phyloP scores from a whole-genome alignment of 1,140 invertebrate species.

The Drosophila melanica region DNA sequence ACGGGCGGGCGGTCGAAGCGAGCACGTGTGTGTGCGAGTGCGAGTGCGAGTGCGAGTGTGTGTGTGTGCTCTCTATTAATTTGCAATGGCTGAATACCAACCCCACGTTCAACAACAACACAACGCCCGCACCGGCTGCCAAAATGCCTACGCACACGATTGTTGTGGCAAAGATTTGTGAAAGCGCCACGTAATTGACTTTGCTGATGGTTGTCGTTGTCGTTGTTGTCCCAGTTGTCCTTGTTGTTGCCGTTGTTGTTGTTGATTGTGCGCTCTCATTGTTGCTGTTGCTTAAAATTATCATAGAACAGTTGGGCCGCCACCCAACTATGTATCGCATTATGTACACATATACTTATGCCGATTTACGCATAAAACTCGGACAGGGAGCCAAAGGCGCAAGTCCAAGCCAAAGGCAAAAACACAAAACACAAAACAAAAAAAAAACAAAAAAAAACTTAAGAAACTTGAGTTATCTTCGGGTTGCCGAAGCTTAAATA shows the following conservation, averaged over 20 bases:
- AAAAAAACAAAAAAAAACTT: not conserved
- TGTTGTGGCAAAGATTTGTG: slow-evolving; percentile 77
- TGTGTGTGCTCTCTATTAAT: slow-evolving; percentile 73
- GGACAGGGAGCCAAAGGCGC: slow-evolving; percentile 34
- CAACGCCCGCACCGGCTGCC: slow-evolving; percentile 4
- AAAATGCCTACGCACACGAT: slow-evolving; percentile 59
- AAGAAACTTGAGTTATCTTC: too few relatives aligned
- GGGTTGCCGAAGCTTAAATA: too few relatives aligned
- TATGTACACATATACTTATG: slow-evolving; percentile 81
- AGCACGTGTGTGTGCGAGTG: slow-evolving; percentile 19
- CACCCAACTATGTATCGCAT: slow-evolving; percentile 57
- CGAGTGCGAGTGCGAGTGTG: slow-evolving; percentile 21
- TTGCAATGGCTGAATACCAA: slow-evolving; percentile 65
- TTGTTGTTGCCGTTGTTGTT: slow-evolving; percentile 20
- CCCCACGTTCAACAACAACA: not conserved
- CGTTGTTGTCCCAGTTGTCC: slow-evolving; percentile 29
- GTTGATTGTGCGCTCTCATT: slow-evolving; percentile 23
- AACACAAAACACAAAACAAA: slow-evolving; percentile 26
- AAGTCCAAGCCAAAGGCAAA: slow-evolving; percentile 46
- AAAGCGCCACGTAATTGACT: slow-evolving; percentile 81
- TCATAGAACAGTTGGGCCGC: slow-evolving; percentile 54
- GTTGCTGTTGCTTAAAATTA: slow-evolving; percentile 76
- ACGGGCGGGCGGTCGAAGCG: too few relatives aligned
- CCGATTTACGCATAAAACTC: slow-evolving; percentile 67
- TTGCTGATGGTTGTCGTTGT: slow-evolving; percentile 55